Conservation (phyloP, 2,797 vertebrate genomes). For the Xiphophorus birchmanni region DNA sequence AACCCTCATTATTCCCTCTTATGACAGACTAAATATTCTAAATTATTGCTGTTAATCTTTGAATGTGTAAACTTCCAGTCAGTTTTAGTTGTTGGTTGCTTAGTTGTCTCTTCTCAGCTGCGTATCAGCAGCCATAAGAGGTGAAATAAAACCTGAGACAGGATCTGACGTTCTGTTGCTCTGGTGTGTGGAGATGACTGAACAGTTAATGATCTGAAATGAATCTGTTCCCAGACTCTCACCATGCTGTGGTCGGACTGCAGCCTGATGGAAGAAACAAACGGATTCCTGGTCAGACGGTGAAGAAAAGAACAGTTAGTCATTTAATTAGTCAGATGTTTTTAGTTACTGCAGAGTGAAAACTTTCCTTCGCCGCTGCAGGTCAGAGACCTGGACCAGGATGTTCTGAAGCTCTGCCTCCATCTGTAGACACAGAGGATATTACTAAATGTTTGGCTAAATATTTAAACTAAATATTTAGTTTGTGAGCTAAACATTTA, state of each 20-base stretch:
- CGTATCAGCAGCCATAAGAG: neutral
- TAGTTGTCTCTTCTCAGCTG: neutral
- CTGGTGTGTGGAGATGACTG: neutral
- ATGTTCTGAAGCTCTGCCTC: constrained; percentile 79
- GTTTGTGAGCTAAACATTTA: too few relatives aligned
- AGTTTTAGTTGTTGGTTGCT: neutral
- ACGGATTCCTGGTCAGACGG: neutral
- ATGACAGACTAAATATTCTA: neutral
- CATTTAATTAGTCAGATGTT: neutral
- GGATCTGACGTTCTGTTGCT: neutral
- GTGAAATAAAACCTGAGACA: neutral
- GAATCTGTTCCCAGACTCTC: constrained; percentile 26
- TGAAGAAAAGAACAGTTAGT: constrained; percentile 23
- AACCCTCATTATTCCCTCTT: neutral
- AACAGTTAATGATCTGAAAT: neutral
- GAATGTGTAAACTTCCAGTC: neutral
- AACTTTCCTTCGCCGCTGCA: constrained; percentile 82
- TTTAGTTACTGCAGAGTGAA: constrained; percentile 23
- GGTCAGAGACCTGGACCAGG: constrained; percentile 75
- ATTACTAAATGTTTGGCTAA: too few relatives aligned
- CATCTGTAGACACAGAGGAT: constrained; percentile 23
- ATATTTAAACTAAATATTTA: too few relatives aligned
- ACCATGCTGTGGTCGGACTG: constrained; percentile 58
- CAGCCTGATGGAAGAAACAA: constrained; percentile 75
- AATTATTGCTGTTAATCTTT: neutral